Evolutionary conservation across 2,888 invertebrate genomes (phyloP).

Genomic region (Linnaemya vulpina): DNA sequence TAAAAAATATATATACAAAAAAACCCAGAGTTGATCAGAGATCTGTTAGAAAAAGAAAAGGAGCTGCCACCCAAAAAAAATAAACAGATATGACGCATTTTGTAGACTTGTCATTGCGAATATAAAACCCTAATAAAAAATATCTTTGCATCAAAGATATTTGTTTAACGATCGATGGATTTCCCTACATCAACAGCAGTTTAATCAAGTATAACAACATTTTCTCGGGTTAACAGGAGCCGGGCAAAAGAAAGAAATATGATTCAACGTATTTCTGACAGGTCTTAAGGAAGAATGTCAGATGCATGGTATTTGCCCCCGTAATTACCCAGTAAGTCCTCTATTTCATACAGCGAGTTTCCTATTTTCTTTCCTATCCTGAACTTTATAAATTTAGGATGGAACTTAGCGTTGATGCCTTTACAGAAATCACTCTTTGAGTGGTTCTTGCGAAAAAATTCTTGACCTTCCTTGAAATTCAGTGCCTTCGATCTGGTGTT

Average conservation of each 20-base stretch:
- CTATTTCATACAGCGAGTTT: no score
- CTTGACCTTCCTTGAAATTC: background rate
- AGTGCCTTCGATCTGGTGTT: background rate
- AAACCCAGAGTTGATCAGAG: background rate
- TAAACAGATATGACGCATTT: no score
- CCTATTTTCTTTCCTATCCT: background rate
- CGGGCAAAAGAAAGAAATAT: no score
- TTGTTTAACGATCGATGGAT: background rate
- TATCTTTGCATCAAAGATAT: background rate
- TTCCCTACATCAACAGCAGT: background rate
- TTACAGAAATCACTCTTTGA: background rate
- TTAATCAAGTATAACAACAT: background rate
- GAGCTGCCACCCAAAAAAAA: background rate
- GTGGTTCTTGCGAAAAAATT: background rate
- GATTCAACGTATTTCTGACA: no score
- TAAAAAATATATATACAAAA: background rate
- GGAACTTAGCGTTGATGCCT: background rate
- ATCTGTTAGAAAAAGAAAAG: background rate
- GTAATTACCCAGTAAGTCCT: no score
- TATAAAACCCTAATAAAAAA: background rate
- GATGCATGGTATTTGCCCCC: no score
- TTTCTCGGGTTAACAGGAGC: no score
- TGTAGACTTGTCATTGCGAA: background rate
- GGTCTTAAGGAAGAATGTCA: no score
- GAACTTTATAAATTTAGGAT: background rate